phyloP scores from a whole-genome alignment of 2,888 invertebrate genomes.

The Caenorhabditis drosophilae region DNA sequence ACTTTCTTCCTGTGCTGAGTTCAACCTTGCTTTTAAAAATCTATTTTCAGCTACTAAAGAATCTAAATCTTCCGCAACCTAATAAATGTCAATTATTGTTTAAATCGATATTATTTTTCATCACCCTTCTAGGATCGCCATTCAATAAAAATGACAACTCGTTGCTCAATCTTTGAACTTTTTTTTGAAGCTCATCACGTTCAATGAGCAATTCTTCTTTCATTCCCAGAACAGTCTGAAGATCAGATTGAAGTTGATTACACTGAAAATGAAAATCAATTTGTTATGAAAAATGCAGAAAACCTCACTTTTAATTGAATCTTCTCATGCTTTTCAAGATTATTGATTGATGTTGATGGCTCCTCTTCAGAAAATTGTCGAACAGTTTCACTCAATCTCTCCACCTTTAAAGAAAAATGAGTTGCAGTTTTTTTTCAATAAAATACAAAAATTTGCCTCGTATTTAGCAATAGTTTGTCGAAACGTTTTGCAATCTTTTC shows the following conservation, averaged over 20 bases:
- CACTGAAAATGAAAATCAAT: conserved; percentile 30
- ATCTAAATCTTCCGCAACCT: conserved; percentile 56
- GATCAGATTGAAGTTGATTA: conserved; percentile 48
- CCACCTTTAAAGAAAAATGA: too few relatives aligned
- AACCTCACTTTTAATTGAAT: conserved; percentile 9
- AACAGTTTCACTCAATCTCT: conserved; percentile 16
- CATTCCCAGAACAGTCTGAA: conserved; percentile 45
- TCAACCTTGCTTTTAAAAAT: conserved; percentile 75
- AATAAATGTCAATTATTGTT: too few relatives aligned
- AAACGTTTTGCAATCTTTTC: conserved; percentile 54
- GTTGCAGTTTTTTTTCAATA: too few relatives aligned
- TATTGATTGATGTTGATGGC: conserved; percentile 8
- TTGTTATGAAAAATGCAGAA: background rate
- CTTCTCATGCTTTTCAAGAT: conserved; percentile 21
- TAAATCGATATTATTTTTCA: too few relatives aligned
- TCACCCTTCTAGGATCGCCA: conserved; percentile 50
- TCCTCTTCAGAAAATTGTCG: conserved; percentile 17
- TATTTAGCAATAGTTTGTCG: conserved; percentile 50
- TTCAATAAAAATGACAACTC: conserved; percentile 52
- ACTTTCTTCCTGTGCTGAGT: conserved; percentile 75
- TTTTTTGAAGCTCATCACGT: conserved; percentile 42
- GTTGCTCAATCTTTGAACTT: conserved; percentile 41
- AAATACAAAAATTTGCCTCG: too few relatives aligned
- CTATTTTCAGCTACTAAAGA: conserved; percentile 56
- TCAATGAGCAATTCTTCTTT: conserved; percentile 53